phyloP scores from a whole-genome alignment of 2,888 invertebrate genomes.

The Cryptus armator region DNA sequence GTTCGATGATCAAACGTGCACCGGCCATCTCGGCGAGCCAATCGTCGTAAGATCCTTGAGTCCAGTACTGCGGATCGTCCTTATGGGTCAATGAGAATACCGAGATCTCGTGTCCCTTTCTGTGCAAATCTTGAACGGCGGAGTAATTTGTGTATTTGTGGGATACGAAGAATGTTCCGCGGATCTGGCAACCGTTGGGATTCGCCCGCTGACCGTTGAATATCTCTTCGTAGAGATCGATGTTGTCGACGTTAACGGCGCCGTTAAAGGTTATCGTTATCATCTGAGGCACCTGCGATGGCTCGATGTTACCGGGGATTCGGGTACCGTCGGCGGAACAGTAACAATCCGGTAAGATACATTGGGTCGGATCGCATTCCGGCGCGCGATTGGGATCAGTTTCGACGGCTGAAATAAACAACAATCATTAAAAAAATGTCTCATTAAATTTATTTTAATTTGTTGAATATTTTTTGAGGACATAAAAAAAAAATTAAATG shows the following conservation, averaged over 20 bases:
- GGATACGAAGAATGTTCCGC: slow-evolving; percentile 96
- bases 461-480: too few species aligned
- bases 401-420: slow-evolving; percentile 90
- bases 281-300: slow-evolving; percentile 96
- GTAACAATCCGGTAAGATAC: slow-evolving; percentile 96
- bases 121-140: slow-evolving; percentile 94
- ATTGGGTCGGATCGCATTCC: slow-evolving; percentile 95
- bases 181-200: slow-evolving; percentile 95
- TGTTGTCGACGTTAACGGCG: slow-evolving; percentile 96
- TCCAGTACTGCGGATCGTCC: slow-evolving; percentile 96
- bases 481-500: too few species aligned
- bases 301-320: slow-evolving; percentile 94
- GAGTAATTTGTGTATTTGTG: slow-evolving; percentile 97
- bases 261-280: slow-evolving; percentile 97
- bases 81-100: slow-evolving; percentile 97
- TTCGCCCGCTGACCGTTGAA: slow-evolving; percentile 94
- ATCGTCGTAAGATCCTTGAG: slow-evolving; percentile 94
- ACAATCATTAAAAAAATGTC: too few species aligned
- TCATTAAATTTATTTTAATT: too few species aligned
- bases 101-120: slow-evolving; percentile 96
- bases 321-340: slow-evolving; percentile 96
- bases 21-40: slow-evolving; percentile 99
- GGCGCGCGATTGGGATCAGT: slow-evolving; percentile 96
- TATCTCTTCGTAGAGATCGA: slow-evolving; percentile 95
- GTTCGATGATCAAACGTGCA: slow-evolving; percentile 93